Evolutionary conservation across 2,888 invertebrate species (phyloP), one percentile per base, ranked within the genome.

Genomic region (Tetramorium bicarinatum): DNA sequence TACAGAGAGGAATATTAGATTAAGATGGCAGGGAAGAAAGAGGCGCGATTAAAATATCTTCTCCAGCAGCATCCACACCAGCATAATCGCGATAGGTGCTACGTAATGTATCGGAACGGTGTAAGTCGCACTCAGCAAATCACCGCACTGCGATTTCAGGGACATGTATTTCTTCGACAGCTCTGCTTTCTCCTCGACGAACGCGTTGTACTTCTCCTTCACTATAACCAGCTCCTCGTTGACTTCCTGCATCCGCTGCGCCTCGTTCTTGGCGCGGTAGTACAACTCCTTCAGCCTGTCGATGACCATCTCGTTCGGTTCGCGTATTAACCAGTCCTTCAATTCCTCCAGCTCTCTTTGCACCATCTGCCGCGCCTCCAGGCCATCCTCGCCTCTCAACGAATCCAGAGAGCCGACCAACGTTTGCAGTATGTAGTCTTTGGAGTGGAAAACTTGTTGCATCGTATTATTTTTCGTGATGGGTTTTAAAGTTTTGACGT

Each of bases 141-240:
- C 94, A 85, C 96, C 95, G 92, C 96, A 96, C 92, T 97, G 96
- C 91, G 95, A 95, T 91, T 96, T 96, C 92, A 97, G 94, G 84
- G 94, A 94, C 62, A 96, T 95, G 91, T 97, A 95, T 93, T 97
- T 96, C 86, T 96, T 95, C 62, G 96, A 95, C 61, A 97, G 95
- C 79, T 96, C 95, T 82, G 96, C 95, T 91, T 96, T 96, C 91
- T 97, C 97, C 41, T 96, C 96, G 91, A 96, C 95, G 83, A 96
- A 96, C 89, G 96, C 96, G 84, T 97, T 96, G 95, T 97, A 97
- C 90, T 97, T 96, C 94, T 97, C 97, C 93, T 97, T 97, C 86
- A 97, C 96, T 71, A 96, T 95, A 82, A 97, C 96, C 91, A 98
- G 95, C 94, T 98, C 97, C 93, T 97, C 97, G 93, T 97, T 97